Conservation (phyloP, 2,888 invertebrate genomes). For the Baccha elongata region DNA sequence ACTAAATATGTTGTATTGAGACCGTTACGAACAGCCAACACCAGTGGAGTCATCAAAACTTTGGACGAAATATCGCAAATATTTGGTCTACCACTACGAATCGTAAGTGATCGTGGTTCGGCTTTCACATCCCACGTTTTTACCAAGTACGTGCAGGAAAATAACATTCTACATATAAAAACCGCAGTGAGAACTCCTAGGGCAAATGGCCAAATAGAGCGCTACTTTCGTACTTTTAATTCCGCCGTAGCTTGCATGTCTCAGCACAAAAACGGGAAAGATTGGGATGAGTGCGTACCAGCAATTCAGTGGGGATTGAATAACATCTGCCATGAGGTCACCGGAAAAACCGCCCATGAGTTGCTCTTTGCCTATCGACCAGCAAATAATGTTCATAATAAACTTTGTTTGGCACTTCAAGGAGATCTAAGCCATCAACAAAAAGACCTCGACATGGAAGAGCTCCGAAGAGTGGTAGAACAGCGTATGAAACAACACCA, state of each 20-base stretch:
- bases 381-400: constrained; percentile 17
- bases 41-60: constrained; percentile 9
- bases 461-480: neutral
- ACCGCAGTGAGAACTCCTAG: constrained; percentile 26
- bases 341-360: no score
- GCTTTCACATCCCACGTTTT: constrained; percentile 73
- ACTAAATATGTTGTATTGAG: constrained; percentile 41
- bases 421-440: neutral
- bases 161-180: constrained; percentile 61
- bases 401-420: neutral
- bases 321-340: no score
- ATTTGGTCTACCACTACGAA: no score
- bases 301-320: no score
- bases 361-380: no score
- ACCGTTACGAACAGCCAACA: constrained; percentile 22
- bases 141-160: constrained; percentile 58
- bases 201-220: constrained; percentile 70
- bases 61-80: constrained; percentile 38
- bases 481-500: neutral
- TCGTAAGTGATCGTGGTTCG: constrained; percentile 72
- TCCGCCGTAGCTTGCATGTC: constrained; percentile 23
- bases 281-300: constrained; percentile 5
- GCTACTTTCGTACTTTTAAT: constrained; percentile 35
- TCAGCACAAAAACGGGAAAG: constrained; percentile 1
- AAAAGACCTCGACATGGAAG: neutral